These are phyloP conservation scores for Dryococelus australis DNA, from an alignment of 2,888 invertebrate genomes.

Conservation along the genomic window DNA sequence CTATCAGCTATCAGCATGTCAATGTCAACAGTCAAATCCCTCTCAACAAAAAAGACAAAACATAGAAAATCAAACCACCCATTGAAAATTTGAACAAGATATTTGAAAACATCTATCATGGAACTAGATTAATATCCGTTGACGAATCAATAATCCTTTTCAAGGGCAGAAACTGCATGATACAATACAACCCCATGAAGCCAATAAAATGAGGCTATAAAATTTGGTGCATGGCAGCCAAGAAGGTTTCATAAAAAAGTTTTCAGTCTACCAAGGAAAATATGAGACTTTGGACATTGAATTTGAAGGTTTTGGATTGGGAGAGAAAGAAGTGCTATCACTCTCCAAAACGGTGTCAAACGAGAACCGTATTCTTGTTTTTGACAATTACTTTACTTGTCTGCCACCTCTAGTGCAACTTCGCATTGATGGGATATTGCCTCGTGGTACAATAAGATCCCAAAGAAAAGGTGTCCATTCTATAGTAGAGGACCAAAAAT, in stretches of 20 bases:
- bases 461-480: constrained; percentile 37
- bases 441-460: constrained; percentile 46
- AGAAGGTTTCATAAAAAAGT: constrained; percentile 45
- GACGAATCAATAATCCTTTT: constrained; percentile 39
- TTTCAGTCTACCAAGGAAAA: constrained; percentile 44
- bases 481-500: constrained; percentile 23
- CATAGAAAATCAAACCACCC: constrained; percentile 39
- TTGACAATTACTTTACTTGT: constrained; percentile 38
- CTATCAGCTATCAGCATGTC: constrained; percentile 35
- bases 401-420: constrained; percentile 44
- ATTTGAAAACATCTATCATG: constrained; percentile 38
- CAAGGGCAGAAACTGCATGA: constrained; percentile 36
- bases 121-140: constrained; percentile 30
- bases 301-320: not conserved
- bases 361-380: constrained; percentile 40
- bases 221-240: constrained; percentile 39
- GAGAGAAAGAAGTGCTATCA: constrained; percentile 42
- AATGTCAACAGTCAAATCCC: constrained; percentile 39
- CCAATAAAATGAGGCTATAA: constrained; percentile 49
- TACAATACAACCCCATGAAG: constrained; percentile 49
- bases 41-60: constrained; percentile 33
- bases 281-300: not conserved
- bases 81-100: constrained; percentile 35
- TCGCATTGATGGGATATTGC: constrained; percentile 42
- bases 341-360: constrained; percentile 45